These are phyloP conservation scores for Potorous gilbertii DNA, from an alignment of 2,797 vertebrate genomes.

Conservation along the genomic window DNA sequence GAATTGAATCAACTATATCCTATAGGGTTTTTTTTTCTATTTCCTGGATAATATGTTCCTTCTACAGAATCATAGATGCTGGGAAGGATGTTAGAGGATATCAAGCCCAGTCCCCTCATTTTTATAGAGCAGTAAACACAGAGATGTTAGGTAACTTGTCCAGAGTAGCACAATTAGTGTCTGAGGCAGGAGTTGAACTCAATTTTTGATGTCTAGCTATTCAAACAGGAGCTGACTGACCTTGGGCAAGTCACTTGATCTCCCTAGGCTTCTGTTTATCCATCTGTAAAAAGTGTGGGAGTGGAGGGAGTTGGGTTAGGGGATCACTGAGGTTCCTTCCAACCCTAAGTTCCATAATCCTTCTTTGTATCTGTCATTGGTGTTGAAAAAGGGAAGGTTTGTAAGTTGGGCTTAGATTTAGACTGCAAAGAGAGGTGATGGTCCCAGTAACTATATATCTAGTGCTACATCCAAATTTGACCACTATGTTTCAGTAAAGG, in stretches of 20 bases:
- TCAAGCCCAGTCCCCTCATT: not conserved
- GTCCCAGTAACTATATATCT: not conserved
- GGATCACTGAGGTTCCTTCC: not conserved
- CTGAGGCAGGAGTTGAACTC: not conserved
- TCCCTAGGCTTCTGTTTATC: not conserved
- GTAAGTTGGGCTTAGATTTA: not conserved
- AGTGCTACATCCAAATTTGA: not conserved
- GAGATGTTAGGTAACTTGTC: not conserved
- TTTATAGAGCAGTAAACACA: not conserved
- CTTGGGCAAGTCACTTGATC: not conserved
- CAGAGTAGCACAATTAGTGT: not conserved
- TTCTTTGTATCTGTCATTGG: not conserved
- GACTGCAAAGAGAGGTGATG: not conserved
- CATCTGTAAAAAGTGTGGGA: not conserved
- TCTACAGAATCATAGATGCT: not conserved
- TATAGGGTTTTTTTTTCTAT: not conserved
- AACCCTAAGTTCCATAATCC: not conserved
- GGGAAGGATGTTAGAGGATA: not conserved
- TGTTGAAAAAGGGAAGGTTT: not conserved
- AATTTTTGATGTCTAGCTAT: not conserved
- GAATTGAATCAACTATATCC: not conserved
- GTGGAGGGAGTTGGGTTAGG: not conserved
- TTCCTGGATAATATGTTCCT: not conserved
- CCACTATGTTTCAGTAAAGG: not conserved
- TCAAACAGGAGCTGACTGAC: not conserved